Base-by-base conservation (phyloP, 2,888 invertebrate genomes). In the Caenorhabditis sinica region DNA sequence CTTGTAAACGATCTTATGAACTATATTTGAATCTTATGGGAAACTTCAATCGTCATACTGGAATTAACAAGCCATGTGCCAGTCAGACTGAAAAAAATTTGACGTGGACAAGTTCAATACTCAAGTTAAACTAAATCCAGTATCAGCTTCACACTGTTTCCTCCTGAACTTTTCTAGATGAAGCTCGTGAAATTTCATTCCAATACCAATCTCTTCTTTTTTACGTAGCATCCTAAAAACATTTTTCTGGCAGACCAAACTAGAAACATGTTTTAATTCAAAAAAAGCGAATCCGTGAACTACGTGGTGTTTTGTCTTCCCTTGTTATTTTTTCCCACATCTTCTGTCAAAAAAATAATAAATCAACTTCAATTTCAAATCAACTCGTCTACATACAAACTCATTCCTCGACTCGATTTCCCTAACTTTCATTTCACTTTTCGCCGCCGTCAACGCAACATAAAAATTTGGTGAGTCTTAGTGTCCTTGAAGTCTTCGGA, bases 361-460 rank as follows among this genome's bases (percentile, higher is more conserved):
- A 58, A 63, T 20, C 43, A 43, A 20, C 20, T 6, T 65, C 15
- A 56, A 45, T 76, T 76, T 51, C 45, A 25, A 60, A 49, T 51
- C 43, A 28, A 45, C 65, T 66, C 56, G 63, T 17, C 15, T 53
- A 40, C 58, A 53, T 69, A 49, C 61, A 68, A 49, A 69, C 61
- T 77, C 77, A 77, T 77, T 77, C 61, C 45, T 76, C 79, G 79
- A 79, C 71, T 79, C 71, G 71, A 65, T 72, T 56, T 30, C 40
- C 49, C 72, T 61, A 72, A 72, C 72, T 72, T 71, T 63, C 43
- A 75, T 75, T 75, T 75, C 66, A 65, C 65, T 58, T 74, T 66
- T 75, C 43, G 53, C 36, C 69, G 30, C 40, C 69, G 53, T 40
- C 69, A 25, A 25, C 69, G n/a, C 23, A 43, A 33, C 45, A 30